Base-by-base conservation (phyloP, 2,888 invertebrate species). In the Orchesellides sinensis region DNA sequence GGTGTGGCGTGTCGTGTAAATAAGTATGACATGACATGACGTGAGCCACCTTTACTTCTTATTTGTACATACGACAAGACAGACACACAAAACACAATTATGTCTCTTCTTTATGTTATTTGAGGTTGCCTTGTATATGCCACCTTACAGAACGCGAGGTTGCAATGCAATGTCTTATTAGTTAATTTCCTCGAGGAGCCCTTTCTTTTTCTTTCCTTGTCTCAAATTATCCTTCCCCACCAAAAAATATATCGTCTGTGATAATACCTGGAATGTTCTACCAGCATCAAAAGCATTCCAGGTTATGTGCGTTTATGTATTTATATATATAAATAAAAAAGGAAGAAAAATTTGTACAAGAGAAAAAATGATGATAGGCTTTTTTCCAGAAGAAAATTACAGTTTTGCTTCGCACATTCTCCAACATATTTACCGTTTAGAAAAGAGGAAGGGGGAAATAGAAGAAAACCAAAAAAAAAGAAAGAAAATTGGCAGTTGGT, bases 401-500 rank as follows among this genome's bases (percentile, higher is more conserved):
- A 74, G 81, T 81, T 74, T 81, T 74, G 68, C 74, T 59, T 81
- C 32, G 52, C 45, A 45, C n/a, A n/a, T n/a, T n/a, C n/a, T n/a
- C n/a, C n/a, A n/a, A n/a, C n/a, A n/a, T n/a, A n/a, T n/a, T n/a
- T n/a, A n/a, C n/a, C 54, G 35, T 65, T 5, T n/a, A 17, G 56
- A 54, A 23, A 54, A 66, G 19, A 21, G 49, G 47, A 65, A 80
- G 74, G 65, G 75, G 81, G 66, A 32, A n/a, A n/a, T n/a, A n/a
- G n/a, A n/a, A n/a, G n/a, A n/a, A n/a, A n/a, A n/a, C n/a, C n/a
- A n/a, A n/a, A n/a, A n/a, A n/a, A n/a, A n/a, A n/a, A n/a, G n/a
- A n/a, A 49, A 81, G 74, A 63, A 82, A 82, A 82, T 82, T 82
- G 81, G 81, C 75, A 82, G 81, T 82, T 82, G 81, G 81, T 81